Evolutionary conservation across 2,888 invertebrate species (phyloP), one percentile per base, ranked within the genome.

Genomic region (Melitaea athalia): DNA sequence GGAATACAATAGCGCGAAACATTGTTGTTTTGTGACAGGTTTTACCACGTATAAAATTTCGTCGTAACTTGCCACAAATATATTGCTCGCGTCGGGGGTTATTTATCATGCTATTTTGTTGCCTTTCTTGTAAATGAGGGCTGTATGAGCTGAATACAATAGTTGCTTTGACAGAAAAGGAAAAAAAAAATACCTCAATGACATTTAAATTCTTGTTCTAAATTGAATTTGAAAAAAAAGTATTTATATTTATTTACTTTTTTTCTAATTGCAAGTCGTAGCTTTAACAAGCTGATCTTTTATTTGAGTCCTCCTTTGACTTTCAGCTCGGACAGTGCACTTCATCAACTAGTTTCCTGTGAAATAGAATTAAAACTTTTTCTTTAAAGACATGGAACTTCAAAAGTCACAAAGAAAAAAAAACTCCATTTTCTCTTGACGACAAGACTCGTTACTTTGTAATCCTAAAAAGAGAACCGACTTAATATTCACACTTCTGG

Each of bases 331-430:
- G 67, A 67, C 67, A 67, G 67, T 62, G 67, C 68, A 65, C 70
- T 65, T 70, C 72, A 70, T 70, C 72, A 72, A 68, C 61, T 68
- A 65, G 71, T 70, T 68, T 70, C 70, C 66, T 50, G 70, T 68
- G 67, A 72, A 72, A 72, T 72, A 66, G 70, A 72, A 70, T 72
- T 72, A 70, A 68, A 72, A 72, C 66, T 72, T 72, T 61, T 57
- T 69, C 69, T 60, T 68, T 2, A 64, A 64, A 68, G 45, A 63
- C 66, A 69, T 66, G 66, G 61, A 71, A 71, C 69, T 66, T 71
- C 71, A 71, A 68, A 68, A 68, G 68, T 71, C 65, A 60, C 24
- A 24, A 24, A 24, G 63, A 63, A 57, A 62, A 63, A 68, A 67
- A 68, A 68, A 68, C 45, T 52, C 59, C 59, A 68, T 68, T 68